Evolutionary conservation across 1,140 invertebrate species (phyloP).

Genomic region (Heliconius eleuchia): DNA sequence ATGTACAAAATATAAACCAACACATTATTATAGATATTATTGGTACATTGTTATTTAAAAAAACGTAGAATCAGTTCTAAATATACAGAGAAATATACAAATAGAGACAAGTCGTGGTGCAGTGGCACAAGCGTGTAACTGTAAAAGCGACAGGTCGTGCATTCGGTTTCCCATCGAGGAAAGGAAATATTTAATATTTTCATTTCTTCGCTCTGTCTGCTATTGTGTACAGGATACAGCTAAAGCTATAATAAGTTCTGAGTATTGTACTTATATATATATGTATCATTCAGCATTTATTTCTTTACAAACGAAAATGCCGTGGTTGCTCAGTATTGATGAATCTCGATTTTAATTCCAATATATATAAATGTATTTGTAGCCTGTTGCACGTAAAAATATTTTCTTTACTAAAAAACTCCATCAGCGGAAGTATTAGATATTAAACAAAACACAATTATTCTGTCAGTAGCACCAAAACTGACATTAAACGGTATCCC

Average conservation of each 20-base stretch:
- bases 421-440: neutral
- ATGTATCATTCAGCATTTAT: too few relatives aligned
- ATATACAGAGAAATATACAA: neutral
- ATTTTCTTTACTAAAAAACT: neutral
- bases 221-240: too few relatives aligned
- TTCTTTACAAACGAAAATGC: neutral
- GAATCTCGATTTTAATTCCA: neutral
- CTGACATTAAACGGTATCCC: constrained; percentile 15
- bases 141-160: too few relatives aligned
- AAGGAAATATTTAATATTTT: too few relatives aligned
- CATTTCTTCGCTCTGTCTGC: too few relatives aligned
- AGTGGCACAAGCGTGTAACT: too few relatives aligned
- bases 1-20: constrained; percentile 1
- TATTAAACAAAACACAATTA: neutral
- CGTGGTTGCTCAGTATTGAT: neutral
- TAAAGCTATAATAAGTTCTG: too few relatives aligned
- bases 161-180: too few relatives aligned
- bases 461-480: neutral
- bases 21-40: neutral
- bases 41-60: neutral
- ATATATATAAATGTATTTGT: neutral
- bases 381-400: neutral
- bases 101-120: too few relatives aligned
- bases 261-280: neutral
- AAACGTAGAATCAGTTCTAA: neutral